Evolutionary conservation across 2,113 vertebrate species (phyloP).

Genomic region (Pangasianodon gigas): DNA sequence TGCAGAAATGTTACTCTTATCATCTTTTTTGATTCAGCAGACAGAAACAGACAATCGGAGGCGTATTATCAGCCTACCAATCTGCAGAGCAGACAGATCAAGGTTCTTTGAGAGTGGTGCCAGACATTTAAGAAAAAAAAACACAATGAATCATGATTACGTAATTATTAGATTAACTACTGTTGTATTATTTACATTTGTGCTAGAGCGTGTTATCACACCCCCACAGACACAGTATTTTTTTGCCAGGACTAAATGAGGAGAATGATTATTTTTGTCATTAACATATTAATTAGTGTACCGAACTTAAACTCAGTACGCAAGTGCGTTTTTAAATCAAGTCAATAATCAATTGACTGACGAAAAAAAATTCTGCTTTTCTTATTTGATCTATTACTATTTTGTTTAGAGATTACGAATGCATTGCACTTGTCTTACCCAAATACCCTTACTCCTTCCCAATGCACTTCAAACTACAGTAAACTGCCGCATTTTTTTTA

Average conservation of each 20-base stretch:
- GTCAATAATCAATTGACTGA: not conserved
- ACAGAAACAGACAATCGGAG: constrained; percentile 13
- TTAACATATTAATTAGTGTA: constrained; percentile 12
- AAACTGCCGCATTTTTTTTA: no score
- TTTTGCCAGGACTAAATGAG: not conserved
- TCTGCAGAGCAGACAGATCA: constrained; percentile 2
- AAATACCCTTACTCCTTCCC: not conserved
- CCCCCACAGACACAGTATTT: not conserved
- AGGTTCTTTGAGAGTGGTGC: not conserved
- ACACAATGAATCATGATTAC: constrained; percentile 1
- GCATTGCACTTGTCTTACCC: not conserved
- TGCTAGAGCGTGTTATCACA: constrained; percentile 41
- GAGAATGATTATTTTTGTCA: constrained; percentile 3
- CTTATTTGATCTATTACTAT: not conserved
- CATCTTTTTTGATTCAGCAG: not conserved
- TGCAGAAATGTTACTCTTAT: not conserved
- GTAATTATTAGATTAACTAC: constrained; percentile 19
- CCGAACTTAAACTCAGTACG: not conserved
- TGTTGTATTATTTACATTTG: constrained; percentile 10
- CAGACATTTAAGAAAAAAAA: not conserved
- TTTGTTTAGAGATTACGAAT: no score
- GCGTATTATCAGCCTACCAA: not conserved
- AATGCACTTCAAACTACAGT: no score
- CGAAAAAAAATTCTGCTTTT: not conserved
- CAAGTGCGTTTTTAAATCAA: not conserved